phyloP scores from a whole-genome alignment of 2,113 vertebrate genomes.

The Seriola aureovittata region DNA sequence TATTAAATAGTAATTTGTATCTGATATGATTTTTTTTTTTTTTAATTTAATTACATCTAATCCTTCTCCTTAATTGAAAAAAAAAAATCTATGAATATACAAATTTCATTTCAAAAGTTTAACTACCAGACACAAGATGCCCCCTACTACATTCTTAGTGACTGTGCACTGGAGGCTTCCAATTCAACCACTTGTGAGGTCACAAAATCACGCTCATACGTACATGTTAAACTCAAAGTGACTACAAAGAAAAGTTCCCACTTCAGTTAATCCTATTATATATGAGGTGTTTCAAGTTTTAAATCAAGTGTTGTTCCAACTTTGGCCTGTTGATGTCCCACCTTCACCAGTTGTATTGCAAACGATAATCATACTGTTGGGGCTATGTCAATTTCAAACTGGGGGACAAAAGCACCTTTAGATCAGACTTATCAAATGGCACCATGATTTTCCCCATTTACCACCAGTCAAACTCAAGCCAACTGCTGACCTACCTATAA shows the following conservation, averaged over 20 bases:
- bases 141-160: too few species aligned
- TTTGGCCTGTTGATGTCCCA: conserved; percentile 6
- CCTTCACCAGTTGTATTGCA: background rate
- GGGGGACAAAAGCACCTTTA: background rate
- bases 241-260: background rate
- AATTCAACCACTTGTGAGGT: background rate
- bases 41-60: background rate
- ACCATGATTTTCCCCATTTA: background rate
- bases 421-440: background rate
- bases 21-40: too few species aligned
- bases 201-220: background rate
- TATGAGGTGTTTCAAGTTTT: background rate
- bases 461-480: background rate
- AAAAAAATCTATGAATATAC: too few species aligned
- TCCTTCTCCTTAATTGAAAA: background rate
- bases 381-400: background rate
- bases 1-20: too few species aligned
- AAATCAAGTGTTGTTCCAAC: background rate
- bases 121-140: too few species aligned
- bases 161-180: background rate
- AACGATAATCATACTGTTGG: background rate
- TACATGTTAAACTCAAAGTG: too few species aligned
- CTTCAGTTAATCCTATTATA: background rate
- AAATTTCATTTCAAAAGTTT: too few species aligned
- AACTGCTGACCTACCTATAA: background rate